Base-by-base conservation (phyloP, 2,888 invertebrate genomes). In the Strigamia transsilvanica region DNA sequence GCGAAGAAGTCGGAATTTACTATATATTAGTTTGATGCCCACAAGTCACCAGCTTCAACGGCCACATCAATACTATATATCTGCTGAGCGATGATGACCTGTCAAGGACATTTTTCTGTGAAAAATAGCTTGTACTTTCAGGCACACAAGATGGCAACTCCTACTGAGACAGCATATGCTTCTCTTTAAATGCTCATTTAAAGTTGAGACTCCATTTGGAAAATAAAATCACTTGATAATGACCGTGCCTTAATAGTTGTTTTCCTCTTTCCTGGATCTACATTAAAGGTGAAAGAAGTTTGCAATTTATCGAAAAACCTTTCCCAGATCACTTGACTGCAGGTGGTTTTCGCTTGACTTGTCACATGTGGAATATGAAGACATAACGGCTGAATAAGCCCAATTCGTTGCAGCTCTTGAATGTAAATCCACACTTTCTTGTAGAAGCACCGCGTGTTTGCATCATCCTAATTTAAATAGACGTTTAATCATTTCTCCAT, bases 401-500 rank as follows among this genome's bases (percentile, higher is more conserved):
- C 56, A 56, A 56, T 56, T 56, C 56, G 56, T 56, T 56, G 56
- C 56, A 56, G 56, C 56, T 56, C 56, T 56, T 56, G 56, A 18
- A 56, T 56, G 56, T 56, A 56, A 56, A 56, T 56, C 56, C 56
- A 56, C 56, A 56, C 56, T 56, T 56, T n/a, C 56, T 56, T 56
- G 56, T 18, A 56, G 15, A 18, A n/a, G 56, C 56, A 18, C n/a
- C n/a, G 56, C n/a, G 18, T 56, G 18, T 46, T 46, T n/a, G 46
- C 13, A n/a, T 46, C n/a, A n/a, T n/a, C 15, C 46, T 46, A 46
- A 46, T 13, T 46, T 46, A 46, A 46, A 46, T 46, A 46, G 46
- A 12, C 46, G n/a, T 13, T 13, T 46, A n/a, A 46, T 46, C 46
- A 56, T 56, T 56, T 56, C 9, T 46, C 15, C 46, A 46, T 46